Evolutionary conservation across 2,888 invertebrate genomes (phyloP).

Genomic region (Drosophila nr. medialis): DNA sequence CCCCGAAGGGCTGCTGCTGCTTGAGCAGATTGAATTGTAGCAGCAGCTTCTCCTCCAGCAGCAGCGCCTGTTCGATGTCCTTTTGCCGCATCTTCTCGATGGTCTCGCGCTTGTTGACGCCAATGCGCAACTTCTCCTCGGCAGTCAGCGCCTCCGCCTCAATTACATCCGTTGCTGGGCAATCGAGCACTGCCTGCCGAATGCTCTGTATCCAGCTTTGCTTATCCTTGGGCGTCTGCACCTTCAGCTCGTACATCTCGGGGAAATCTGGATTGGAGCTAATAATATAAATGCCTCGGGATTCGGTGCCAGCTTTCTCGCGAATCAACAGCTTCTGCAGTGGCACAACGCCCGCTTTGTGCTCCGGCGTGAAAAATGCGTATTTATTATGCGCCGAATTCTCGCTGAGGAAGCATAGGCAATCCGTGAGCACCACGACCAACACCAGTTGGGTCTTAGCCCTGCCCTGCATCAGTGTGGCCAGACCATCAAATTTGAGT

Average conservation of each 20-base stretch:
- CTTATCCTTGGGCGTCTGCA: conserved; percentile 95
- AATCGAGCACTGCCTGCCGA: conserved; percentile 92
- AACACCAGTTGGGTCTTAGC: conserved; percentile 95
- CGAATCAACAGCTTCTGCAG: conserved; percentile 95
- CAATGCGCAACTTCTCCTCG: conserved; percentile 90
- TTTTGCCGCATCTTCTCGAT: conserved; percentile 93
- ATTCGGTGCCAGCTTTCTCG: conserved; percentile 96
- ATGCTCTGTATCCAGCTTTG: conserved; percentile 95
- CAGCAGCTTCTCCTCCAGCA: conserved; percentile 95
- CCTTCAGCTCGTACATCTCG: conserved; percentile 98
- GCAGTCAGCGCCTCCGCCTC: conserved; percentile 90
- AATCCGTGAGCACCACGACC: conserved; percentile 95
- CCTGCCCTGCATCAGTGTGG: conserved; percentile 95
- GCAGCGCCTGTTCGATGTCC: conserved; percentile 93
- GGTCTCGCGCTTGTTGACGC: conserved; percentile 84
- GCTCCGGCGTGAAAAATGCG: conserved; percentile 96
- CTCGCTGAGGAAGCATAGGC: conserved; percentile 95
- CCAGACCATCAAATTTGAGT: conserved; percentile 94
- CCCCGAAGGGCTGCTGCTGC: conserved; percentile 81
- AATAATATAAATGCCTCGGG: conserved; percentile 95
- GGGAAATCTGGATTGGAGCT: conserved; percentile 96
- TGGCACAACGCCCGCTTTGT: conserved; percentile 97
- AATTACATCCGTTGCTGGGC: conserved; percentile 91
- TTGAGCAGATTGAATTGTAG: conserved; percentile 91
- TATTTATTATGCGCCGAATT: conserved; percentile 95